Evolutionary conservation across 1,140 invertebrate species (phyloP), one percentile per base, ranked within the genome.

Genomic region (Leucophenga varia): DNA sequence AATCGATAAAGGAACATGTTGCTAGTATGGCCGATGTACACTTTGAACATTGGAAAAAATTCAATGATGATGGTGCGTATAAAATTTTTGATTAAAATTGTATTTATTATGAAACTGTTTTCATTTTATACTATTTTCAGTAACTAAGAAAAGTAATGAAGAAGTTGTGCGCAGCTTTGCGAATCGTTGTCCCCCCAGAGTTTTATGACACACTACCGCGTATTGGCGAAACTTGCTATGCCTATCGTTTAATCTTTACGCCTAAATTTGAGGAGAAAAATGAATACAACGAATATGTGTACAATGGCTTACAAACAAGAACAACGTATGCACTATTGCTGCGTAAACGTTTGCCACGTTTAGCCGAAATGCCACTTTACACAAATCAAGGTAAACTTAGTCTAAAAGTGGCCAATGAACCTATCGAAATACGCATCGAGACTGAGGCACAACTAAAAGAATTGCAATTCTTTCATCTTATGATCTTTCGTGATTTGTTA

Each of bases 351-450:
- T 64, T 88, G 40, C 82, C 84, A 2, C 55, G 73, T 13, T 48
- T 86, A 32, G 82, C 82, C 36, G 72, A 80, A 36, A 98, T 98
- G 80, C 90, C 94, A 0, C 81, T 96, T 40, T 98, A 88, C 67
- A 85, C 92, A 36, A 82, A 86, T 16, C 84, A 87, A 16, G 95
- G 95, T 1, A 84, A 92, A 74, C 79, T 96, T 2, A 77, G 78
- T 36, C 84, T 92, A 0, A 35, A 53, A 31, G 59, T 12, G 59
- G 78, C 12, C 51, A 94, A 6, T 69, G 70, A 55, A 52, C 79
- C 20, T 79, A 88, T 64, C 1, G 43, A 54, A 41, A 5, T 70
- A 5, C 6, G 57, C 86, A 60, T 81, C 89, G n/a, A 53, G 77
- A 31, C 49, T 78, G 7, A 68, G 90, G 3, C 81, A 79, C 70